Conservation (phyloP, 2,113 vertebrate species). For the Sylvia atricapilla region DNA sequence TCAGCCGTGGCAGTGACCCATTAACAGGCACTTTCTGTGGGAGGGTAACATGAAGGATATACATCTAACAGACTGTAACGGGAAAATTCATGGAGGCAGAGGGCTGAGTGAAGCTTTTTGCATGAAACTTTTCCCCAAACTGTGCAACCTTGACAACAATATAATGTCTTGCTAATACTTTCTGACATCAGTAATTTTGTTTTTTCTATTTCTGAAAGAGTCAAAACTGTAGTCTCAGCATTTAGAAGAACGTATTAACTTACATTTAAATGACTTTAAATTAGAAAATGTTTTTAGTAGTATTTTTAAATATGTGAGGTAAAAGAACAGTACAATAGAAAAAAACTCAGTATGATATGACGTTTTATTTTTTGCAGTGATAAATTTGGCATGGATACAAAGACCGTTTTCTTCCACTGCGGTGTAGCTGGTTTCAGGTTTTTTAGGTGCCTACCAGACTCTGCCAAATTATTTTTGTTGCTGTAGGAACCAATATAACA, state of each 20-base stretch:
- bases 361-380: not conserved
- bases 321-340: not conserved
- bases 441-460: not conserved
- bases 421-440: not conserved
- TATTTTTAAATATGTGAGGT: not conserved
- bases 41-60: not conserved
- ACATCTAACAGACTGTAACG: not conserved
- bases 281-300: not conserved
- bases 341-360: not conserved
- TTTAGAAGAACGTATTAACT: not conserved
- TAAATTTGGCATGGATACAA: not conserved
- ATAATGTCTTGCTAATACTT: not conserved
- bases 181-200: not conserved
- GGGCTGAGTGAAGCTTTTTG: not conserved
- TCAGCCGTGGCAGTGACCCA: not conserved
- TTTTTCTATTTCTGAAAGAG: not conserved
- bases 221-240: not conserved
- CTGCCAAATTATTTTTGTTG: not conserved
- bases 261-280: fast-evolving
- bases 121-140: not conserved
- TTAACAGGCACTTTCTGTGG: not conserved
- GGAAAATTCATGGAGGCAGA: not conserved
- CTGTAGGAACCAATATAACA: not conserved
- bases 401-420: not conserved
- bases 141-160: not conserved